Base-by-base conservation (phyloP, 2,113 vertebrate species). In the Chionodraco myersi region DNA sequence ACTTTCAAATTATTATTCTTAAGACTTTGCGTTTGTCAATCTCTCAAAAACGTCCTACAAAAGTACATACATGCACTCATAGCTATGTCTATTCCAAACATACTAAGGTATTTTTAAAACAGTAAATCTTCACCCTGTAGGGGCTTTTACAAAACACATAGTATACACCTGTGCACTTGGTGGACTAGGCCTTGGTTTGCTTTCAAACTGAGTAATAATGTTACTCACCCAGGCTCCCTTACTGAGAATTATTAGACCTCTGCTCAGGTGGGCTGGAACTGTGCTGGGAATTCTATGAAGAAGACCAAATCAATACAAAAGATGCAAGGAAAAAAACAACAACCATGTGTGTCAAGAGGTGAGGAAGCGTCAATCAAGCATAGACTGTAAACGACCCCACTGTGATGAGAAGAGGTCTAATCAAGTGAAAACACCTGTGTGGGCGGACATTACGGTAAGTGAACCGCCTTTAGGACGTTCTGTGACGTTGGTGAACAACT, bases 1-100 rank as follows among this genome's bases (percentile, higher is more conserved):
- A 51, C 26, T 16, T 13, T 79, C 57, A 8, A 64, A 63, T 76
- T 68, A 47, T 72, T 68, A 21, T 21, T 60, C 5, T 8, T 14
- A 48, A 48, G 3, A 62, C n/a, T 67, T 26, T 4, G 23, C 47
- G 13, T 26, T 53, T 13, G 15, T 63, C 23, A 13, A 7, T 41
- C 18, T 18, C 41, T 16, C 15, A 64, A 9, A 11, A 10, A 14
- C 12, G 21, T 36, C 30, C 30, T 30, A 51, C 5, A 11, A 56
- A 62, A 73, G 47, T 23, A 16, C 30, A 66, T 65, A n/a, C 30
- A 47, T 54, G 16, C 36, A 41, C 36, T 41, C 36, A 41, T 8
- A 41, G 36, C 5, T 41, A 41, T 7, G 7, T 6, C 36, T 30
- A 30, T 30, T 30, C 30, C 30, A 30, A 30, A 30, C 30, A 30